Evolutionary conservation across 2,888 invertebrate genomes (phyloP).

Genomic region (Tethea ocularis): DNA sequence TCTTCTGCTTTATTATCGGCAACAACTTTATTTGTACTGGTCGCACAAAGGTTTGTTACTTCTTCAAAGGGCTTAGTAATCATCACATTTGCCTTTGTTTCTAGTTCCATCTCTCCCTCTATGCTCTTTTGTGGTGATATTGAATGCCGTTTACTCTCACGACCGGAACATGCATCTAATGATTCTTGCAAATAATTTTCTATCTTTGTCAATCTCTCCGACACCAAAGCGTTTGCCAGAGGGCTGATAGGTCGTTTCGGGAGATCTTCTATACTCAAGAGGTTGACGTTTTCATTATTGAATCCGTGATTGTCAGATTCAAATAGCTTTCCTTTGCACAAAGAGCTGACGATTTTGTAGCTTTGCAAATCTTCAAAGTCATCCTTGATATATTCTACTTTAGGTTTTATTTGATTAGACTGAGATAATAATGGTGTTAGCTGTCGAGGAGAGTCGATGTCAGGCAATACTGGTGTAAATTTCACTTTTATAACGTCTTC

Average conservation of each 20-base stretch:
- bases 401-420: slow-evolving; percentile 37
- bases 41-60: slow-evolving; percentile 24
- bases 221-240: slow-evolving; percentile 61
- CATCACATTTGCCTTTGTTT: slow-evolving; percentile 20
- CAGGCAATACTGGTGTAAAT: slow-evolving; percentile 70
- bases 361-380: slow-evolving; percentile 74
- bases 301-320: slow-evolving; percentile 34
- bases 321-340: slow-evolving; percentile 61
- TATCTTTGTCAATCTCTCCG: slow-evolving; percentile 74
- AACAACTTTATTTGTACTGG: slow-evolving; percentile 24
- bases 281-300: slow-evolving; percentile 25
- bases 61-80: slow-evolving; percentile 21
- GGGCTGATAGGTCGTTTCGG: slow-evolving; percentile 58
- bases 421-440: slow-evolving; percentile 51
- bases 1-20: slow-evolving; percentile 29
- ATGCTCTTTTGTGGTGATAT: slow-evolving; percentile 30
- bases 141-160: slow-evolving; percentile 29
- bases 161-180: slow-evolving; percentile 62
- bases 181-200: slow-evolving; percentile 75
- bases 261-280: slow-evolving; percentile 36
- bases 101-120: slow-evolving; percentile 36
- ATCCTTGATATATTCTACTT: slow-evolving; percentile 62
- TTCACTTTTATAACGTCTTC: slow-evolving; percentile 75
- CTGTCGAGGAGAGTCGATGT: slow-evolving; percentile 59
- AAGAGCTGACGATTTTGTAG: slow-evolving; percentile 75